A percentile compares a stretch with the other conserved stretches of the same genome.
phyloP scores from a whole-genome alignment of 2,113 vertebrate species.

The Dicentrarchus labrax region DNA sequence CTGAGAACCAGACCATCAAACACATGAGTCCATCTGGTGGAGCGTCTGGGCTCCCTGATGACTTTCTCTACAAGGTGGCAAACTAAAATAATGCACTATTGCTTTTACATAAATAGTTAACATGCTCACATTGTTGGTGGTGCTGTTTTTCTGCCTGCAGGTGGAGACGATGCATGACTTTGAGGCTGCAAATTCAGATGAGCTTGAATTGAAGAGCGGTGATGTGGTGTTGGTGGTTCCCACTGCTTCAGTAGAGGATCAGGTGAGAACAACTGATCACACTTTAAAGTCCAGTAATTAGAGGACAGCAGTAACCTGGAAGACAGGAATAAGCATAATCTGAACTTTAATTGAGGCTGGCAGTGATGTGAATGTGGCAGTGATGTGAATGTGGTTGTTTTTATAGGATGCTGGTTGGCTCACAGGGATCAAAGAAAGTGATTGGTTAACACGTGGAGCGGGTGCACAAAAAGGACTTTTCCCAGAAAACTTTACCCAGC shows the following conservation, averaged over 20 bases:
- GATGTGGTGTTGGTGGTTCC: slow-evolving; percentile 93
- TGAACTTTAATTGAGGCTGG: neutral
- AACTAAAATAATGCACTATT: neutral
- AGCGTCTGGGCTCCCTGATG: slow-evolving; percentile 80
- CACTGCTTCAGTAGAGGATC: slow-evolving; percentile 90
- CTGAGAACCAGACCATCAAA: slow-evolving; percentile 62
- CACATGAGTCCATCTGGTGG: slow-evolving; percentile 69
- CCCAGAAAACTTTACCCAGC: slow-evolving; percentile 94
- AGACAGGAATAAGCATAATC: fast-evolving
- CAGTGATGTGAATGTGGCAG: too few relatives aligned
- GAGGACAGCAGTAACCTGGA: neutral
- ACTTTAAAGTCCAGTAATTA: neutral
- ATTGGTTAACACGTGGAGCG: slow-evolving; percentile 90
- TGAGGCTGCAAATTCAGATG: slow-evolving; percentile 95
- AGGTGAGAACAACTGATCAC: slow-evolving; percentile 83
- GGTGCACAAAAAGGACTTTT: slow-evolving; percentile 92
- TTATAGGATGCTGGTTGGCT: slow-evolving; percentile 97
- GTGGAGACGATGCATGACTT: slow-evolving; percentile 96
- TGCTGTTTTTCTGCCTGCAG: slow-evolving; percentile 74
- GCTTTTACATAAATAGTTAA: neutral
- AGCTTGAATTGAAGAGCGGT: slow-evolving; percentile 91
- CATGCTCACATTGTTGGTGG: neutral
- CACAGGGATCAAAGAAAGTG: slow-evolving; percentile 91
- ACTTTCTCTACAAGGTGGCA: slow-evolving; percentile 92
- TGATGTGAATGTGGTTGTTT: neutral